Base-by-base conservation (phyloP, 2,113 vertebrate species). In the Amazona guildingii region DNA sequence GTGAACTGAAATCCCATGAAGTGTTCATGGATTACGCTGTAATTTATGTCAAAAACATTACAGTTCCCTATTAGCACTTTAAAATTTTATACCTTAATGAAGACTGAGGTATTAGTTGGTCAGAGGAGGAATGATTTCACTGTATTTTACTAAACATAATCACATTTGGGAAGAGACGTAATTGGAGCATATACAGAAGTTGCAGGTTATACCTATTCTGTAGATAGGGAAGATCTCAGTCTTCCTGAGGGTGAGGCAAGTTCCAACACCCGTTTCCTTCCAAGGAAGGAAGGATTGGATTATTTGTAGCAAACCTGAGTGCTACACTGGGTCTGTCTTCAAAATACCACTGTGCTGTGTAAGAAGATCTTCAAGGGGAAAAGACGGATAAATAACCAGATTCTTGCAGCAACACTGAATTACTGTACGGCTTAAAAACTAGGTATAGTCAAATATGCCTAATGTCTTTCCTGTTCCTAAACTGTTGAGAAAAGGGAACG, bases 371-470 rank as follows among this genome's bases (percentile, higher is more conserved):
- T 62, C 48, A 67, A 67, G 41, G 17, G 37, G 17, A 13, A 5
- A 13, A 31, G 33, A 11, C 2, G 0, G 25, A 31, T 52, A 62
- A 15, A 46, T 86, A 83, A 64, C 18, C 13, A 18, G 13, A 12
- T 64, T 70, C n/a, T 77, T 77, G 61, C 35, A 76, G 69, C 19
- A 59, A 23, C 18, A 16, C 27, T 48, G 33, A 82, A 69, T 86
- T 86, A 72, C 44, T 82, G 19, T 88, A 41, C 78, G 6, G 16
- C 31, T 93, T 76, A 62, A 96, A 69, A 96, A 69, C 39, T 61
- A 79, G 62, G 16, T 93, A 52, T 37, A 82, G 31, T 51, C 86
- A 64, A 69, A 48, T 72, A 52, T 44, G 28, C 16, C 59, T 63
- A 6, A 51, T 52, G 23, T 48, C 43, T 33, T 75, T 90, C 55